These are phyloP conservation scores for Myopa testacea DNA, from an alignment of 2,888 invertebrate species.

Conservation along the genomic window DNA sequence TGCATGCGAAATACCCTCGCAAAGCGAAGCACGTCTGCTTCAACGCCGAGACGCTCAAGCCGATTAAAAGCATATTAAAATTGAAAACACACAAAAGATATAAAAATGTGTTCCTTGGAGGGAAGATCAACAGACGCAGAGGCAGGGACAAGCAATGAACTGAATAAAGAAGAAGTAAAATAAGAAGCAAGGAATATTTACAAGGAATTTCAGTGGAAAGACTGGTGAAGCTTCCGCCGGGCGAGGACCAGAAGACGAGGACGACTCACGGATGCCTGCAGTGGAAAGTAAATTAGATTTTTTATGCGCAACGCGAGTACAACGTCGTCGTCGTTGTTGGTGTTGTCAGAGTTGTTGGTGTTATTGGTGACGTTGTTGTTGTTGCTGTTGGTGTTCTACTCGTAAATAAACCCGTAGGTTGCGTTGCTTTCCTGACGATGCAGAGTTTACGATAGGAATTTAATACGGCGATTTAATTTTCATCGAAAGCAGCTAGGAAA, in stretches of 20 bases:
- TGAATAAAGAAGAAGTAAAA: too few relatives aligned
- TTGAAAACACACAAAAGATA: not conserved
- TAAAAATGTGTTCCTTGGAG: not conserved
- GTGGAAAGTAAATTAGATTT: not conserved
- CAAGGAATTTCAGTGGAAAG: too few relatives aligned
- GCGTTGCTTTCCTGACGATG: not conserved
- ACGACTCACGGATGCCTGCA: not conserved
- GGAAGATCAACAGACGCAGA: not conserved
- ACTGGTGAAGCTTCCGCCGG: too few relatives aligned
- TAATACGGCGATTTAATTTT: slow-evolving; percentile 2
- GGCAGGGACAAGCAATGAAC: not conserved
- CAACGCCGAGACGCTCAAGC: not conserved
- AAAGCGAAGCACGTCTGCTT: not conserved
- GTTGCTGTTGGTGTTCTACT: not conserved
- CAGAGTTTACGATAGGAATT: not conserved
- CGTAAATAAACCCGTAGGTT: not conserved
- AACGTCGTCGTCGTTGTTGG: not conserved
- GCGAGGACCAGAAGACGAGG: too few relatives aligned
- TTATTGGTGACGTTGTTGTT: too few relatives aligned
- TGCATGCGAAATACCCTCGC: not conserved
- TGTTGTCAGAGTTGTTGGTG: too few relatives aligned
- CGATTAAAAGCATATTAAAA: not conserved
- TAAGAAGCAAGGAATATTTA: too few relatives aligned
- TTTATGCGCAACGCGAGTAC: not conserved
- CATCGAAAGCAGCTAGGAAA: not conserved